Evolutionary conservation across 2,888 invertebrate genomes (phyloP).

Genomic region (Platypus cylindrus): DNA sequence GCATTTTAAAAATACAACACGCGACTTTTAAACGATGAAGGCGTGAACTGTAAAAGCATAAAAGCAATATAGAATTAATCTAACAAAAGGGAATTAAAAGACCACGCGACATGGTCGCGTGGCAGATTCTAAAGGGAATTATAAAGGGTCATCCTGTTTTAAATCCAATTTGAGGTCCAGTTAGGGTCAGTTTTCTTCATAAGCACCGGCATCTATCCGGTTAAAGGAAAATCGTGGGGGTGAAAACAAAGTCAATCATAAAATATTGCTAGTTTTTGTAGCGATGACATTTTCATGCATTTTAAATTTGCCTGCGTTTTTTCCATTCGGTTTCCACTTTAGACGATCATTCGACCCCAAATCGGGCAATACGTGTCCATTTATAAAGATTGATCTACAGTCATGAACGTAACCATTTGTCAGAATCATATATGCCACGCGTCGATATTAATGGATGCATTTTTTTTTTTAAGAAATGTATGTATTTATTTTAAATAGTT

Average conservation of each 20-base stretch:
- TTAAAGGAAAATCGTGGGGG: constrained; percentile 14
- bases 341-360: constrained; percentile 16
- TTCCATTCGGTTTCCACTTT: constrained; percentile 19
- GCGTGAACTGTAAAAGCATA: constrained; percentile 11
- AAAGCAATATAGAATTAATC: constrained; percentile 11
- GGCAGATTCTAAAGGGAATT: constrained; percentile 12
- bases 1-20: constrained; percentile 9
- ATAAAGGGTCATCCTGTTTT: constrained; percentile 15
- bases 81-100: constrained; percentile 14
- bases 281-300: constrained; percentile 36
- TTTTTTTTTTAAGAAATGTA: too few relatives aligned
- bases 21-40: constrained; percentile 11
- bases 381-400: constrained; percentile 29
- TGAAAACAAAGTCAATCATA: constrained; percentile 30
- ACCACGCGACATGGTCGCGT: constrained; percentile 14
- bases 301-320: constrained; percentile 29
- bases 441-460: constrained; percentile 3
- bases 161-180: constrained; percentile 17
- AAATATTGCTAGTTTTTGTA: constrained; percentile 33
- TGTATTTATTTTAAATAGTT: too few relatives aligned
- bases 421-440: constrained; percentile 17
- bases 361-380: constrained; percentile 23
- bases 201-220: constrained; percentile 13
- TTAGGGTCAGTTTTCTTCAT: constrained; percentile 16
- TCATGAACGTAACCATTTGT: constrained; percentile 31